Evolutionary conservation across 2,113 vertebrate species (phyloP), one percentile per base, ranked within the genome.

Genomic region (Salvelinus alpinus): DNA sequence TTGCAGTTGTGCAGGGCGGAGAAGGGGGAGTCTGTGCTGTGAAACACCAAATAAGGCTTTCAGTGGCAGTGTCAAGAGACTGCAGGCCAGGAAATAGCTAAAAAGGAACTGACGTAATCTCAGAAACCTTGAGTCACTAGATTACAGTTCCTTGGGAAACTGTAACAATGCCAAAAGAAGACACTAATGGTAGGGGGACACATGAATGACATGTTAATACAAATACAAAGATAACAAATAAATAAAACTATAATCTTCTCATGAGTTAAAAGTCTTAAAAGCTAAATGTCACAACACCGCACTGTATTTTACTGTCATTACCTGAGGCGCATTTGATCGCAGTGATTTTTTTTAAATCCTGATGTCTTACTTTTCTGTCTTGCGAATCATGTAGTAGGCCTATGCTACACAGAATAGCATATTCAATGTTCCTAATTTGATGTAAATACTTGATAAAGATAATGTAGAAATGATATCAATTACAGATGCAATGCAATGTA

Each of bases 21-120:
- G 84, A 84, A 57, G 78, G 83, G 86, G 79, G 18, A 74, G 84
- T 79, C 85, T 47, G 69, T 91, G 87, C 91, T 91, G 80, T 91
- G 93, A 91, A 93, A 94, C 90, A 90, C 97, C 96, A 96, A 97
- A 98, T 97, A 99, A 97, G 97, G 96, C 84, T 76, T 87, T 70
- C 80, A 68, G 79, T 89, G 80, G 84, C 66, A 69, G 77, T 85
- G 14, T 25, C 74, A 90, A 86, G 82, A 71, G 80, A 81, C 90
- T 95, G 93, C 93, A 88, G 83, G 88, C 87, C 88, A 96, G 95
- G 94, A 97, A 97, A 94, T 89, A 82, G 92, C 91, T 91, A 89
- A 87, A 94, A 93, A 95, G 95, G 93, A 96, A 94, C 91, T 96
- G 94, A 97, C 93, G 90, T 93, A 83, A 86, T 80, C 44, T 83